phyloP scores from a whole-genome alignment of 2,888 invertebrate species.

The Alloplasta piceator region DNA sequence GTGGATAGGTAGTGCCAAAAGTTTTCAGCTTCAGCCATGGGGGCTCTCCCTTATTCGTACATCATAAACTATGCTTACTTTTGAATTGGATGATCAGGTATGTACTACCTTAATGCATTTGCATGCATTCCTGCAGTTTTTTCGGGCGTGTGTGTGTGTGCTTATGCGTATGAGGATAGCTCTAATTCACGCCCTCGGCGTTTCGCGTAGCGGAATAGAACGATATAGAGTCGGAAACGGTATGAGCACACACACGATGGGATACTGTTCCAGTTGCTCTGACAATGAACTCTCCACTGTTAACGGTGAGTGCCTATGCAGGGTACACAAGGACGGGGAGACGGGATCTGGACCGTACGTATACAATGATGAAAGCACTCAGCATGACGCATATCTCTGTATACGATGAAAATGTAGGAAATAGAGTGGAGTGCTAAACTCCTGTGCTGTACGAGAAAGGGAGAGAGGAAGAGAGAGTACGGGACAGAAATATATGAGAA shows the following conservation, averaged over 20 bases:
- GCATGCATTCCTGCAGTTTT: background rate
- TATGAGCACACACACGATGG: slow-evolving; percentile 30
- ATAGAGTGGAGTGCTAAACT: background rate
- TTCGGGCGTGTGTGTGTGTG: background rate
- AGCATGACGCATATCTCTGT: background rate
- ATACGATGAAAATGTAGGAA: background rate
- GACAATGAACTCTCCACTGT: background rate
- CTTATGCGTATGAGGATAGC: background rate
- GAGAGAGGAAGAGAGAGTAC: slow-evolving; percentile 29
- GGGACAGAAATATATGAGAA: slow-evolving; percentile 7
- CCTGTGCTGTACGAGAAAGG: background rate
- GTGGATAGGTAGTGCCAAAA: too few species aligned
- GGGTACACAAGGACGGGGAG: background rate
- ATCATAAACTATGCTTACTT: too few species aligned
- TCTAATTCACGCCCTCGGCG: slow-evolving; percentile 25
- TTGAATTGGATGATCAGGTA: too few species aligned
- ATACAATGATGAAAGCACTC: slow-evolving; percentile 10
- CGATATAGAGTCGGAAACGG: slow-evolving; percentile 26
- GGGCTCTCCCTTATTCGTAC: too few species aligned
- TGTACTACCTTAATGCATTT: background rate
- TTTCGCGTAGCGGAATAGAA: slow-evolving; percentile 27
- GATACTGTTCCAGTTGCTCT: slow-evolving; percentile 34
- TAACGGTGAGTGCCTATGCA: background rate
- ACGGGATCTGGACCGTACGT: slow-evolving; percentile 5
- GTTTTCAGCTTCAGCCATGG: too few species aligned